Percentiles rank a stretch among this genome's conserved stretches.
phyloP scores from a whole-genome alignment of 2,888 invertebrate genomes.

The Pycnomerus fuliginosus region DNA sequence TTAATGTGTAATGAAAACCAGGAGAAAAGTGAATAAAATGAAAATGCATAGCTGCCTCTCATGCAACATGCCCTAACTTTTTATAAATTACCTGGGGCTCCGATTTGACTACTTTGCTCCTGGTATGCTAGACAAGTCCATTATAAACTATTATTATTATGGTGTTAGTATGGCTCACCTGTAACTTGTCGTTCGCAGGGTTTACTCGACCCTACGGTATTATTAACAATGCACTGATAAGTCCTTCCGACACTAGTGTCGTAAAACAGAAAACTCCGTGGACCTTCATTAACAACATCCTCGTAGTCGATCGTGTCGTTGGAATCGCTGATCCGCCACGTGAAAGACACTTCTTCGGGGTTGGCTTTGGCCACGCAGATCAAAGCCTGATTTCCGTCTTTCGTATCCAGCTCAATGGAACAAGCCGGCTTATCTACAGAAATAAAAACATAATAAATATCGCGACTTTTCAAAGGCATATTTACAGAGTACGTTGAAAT shows the following conservation, averaged over 20 bases:
- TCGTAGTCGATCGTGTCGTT: constrained; percentile 73
- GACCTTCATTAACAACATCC: constrained; percentile 57
- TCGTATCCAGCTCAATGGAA: constrained; percentile 70
- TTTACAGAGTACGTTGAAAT: constrained; percentile 79
- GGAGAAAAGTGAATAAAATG: constrained; percentile 38
- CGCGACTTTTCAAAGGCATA: too few relatives aligned
- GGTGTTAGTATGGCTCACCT: too few relatives aligned
- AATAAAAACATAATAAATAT: too few relatives aligned
- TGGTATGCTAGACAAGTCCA: constrained; percentile 66
- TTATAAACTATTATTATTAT: too few relatives aligned
- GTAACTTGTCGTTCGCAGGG: constrained; percentile 68
- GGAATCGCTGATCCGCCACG: constrained; percentile 81
- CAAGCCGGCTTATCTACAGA: constrained; percentile 83
- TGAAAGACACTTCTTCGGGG: constrained; percentile 74
- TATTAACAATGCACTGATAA: constrained; percentile 83
- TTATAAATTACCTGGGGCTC: constrained; percentile 51
- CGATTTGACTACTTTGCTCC: constrained; percentile 64
- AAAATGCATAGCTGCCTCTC: constrained; percentile 7
- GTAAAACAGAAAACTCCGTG: constrained; percentile 64
- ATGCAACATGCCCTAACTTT: constrained; percentile 33
- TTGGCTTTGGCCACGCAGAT: constrained; percentile 81
- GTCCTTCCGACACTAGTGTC: constrained; percentile 68
- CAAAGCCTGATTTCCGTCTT: constrained; percentile 73
- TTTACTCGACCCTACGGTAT: constrained; percentile 69
- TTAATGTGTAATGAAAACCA: constrained; percentile 30